Conservation (phyloP, 2,888 invertebrate species). For the Lasiommata megera region DNA sequence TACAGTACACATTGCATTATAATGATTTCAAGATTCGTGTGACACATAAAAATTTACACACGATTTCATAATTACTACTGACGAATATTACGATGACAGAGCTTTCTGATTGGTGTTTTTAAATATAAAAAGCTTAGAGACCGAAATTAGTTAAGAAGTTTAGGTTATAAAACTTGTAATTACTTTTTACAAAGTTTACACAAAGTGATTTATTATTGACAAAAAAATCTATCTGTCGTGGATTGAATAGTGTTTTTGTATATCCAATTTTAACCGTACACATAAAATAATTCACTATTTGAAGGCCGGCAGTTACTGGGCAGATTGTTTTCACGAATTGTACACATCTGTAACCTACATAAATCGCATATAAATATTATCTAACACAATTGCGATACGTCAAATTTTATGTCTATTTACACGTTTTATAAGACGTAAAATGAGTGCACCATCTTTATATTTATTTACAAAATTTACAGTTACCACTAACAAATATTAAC, state of each 20-base stretch:
- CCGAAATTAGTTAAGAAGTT: neutral
- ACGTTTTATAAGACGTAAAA: slow-evolving; percentile 51
- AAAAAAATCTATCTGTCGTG: neutral
- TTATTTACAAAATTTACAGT: slow-evolving; percentile 76
- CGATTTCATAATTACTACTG: neutral
- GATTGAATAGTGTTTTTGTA: slow-evolving; percentile 3
- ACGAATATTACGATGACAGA: too few relatives aligned
- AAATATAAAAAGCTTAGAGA: neutral
- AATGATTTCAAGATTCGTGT: slow-evolving; percentile 6
- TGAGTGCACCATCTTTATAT: slow-evolving; percentile 67
- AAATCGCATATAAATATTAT: slow-evolving; percentile 31
- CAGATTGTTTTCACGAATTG: slow-evolving; percentile 22
- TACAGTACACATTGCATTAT: slow-evolving; percentile 8
- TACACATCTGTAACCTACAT: slow-evolving; percentile 28
- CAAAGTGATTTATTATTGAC: neutral
- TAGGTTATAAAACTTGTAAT: neutral
- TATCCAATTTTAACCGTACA: slow-evolving; percentile 7
- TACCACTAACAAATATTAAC: slow-evolving; percentile 71
- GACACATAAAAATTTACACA: neutral
- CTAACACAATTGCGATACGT: slow-evolving; percentile 31
- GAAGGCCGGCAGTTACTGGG: slow-evolving; percentile 30
- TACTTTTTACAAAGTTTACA: neutral
- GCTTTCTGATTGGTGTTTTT: too few relatives aligned
- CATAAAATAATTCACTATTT: slow-evolving; percentile 20
- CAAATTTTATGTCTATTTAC: slow-evolving; percentile 34